Percentiles rank a stretch among this genome's conserved stretches.
phyloP scores from a whole-genome alignment of 1,140 invertebrate species.

The Zaprionus kolodkinae region DNA sequence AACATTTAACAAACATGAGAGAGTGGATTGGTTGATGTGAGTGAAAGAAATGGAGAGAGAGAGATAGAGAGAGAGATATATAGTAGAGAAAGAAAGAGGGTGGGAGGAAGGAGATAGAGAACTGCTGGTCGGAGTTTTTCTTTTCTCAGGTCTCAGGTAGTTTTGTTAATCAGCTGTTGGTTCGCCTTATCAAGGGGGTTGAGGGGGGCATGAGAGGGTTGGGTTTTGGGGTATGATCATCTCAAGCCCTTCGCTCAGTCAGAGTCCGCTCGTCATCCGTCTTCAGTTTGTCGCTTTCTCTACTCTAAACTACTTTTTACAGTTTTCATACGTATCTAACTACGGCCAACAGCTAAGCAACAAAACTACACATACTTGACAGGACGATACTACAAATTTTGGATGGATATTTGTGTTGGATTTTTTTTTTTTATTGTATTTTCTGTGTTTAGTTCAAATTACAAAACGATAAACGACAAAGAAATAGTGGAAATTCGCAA shows the following conservation, averaged over 20 bases:
- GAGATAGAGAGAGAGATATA: background rate
- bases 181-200: constrained; percentile 8
- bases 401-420: background rate
- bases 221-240: background rate
- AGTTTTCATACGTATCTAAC: constrained; percentile 49
- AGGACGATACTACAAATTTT: constrained; percentile 54
- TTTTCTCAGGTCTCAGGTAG: constrained; percentile 36
- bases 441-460: constrained; percentile 35
- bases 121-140: background rate
- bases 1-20: constrained; percentile 34
- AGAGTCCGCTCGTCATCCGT: constrained; percentile 23
- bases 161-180: constrained; percentile 79
- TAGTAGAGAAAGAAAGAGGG: background rate
- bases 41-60: background rate
- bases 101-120: constrained; percentile 8
- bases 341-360: constrained; percentile 80
- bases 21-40: background rate
- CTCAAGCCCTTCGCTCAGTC: background rate
- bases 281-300: constrained; percentile 25
- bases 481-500: constrained; percentile 18
- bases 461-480: constrained; percentile 48
- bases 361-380: constrained; percentile 71
- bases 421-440: constrained; percentile 18
- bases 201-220: background rate
- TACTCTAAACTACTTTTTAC: constrained; percentile 61